These are phyloP conservation scores for Pagrus major DNA, from an alignment of 2,113 vertebrate genomes.

Conservation along the genomic window DNA sequence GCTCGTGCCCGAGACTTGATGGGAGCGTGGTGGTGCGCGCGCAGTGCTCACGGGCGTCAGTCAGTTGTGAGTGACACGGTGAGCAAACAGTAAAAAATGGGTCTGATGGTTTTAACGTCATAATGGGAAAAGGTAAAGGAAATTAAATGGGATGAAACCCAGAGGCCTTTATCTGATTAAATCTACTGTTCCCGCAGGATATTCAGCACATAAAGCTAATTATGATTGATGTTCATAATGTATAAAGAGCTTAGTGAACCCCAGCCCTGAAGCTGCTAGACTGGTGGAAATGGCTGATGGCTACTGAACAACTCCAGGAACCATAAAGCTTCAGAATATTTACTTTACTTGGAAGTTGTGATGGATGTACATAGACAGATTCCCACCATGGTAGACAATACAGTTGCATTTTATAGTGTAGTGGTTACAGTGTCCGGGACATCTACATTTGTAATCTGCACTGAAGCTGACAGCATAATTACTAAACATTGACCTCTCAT, in stretches of 20 bases:
- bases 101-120: neutral
- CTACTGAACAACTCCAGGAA: neutral
- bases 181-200: neutral
- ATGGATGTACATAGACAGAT: too few relatives aligned
- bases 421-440: too few relatives aligned
- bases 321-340: too few relatives aligned
- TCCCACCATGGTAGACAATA: neutral
- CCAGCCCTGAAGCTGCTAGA: neutral
- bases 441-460: neutral
- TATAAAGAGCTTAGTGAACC: neutral
- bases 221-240: slow-evolving; percentile 5
- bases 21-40: neutral
- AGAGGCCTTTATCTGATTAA: slow-evolving; percentile 2
- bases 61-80: neutral
- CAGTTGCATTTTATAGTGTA: neutral
- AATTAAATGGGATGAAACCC: neutral
- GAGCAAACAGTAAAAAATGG: neutral
- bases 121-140: neutral
- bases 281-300: neutral
- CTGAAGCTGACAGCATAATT: neutral
- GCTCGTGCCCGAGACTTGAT: slow-evolving; percentile 38
- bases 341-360: too few relatives aligned
- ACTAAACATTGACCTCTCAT: neutral
- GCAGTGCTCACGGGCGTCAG: neutral
- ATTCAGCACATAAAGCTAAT: neutral